phyloP scores from a whole-genome alignment of 2,113 vertebrate genomes.

The Alosa alosa region DNA sequence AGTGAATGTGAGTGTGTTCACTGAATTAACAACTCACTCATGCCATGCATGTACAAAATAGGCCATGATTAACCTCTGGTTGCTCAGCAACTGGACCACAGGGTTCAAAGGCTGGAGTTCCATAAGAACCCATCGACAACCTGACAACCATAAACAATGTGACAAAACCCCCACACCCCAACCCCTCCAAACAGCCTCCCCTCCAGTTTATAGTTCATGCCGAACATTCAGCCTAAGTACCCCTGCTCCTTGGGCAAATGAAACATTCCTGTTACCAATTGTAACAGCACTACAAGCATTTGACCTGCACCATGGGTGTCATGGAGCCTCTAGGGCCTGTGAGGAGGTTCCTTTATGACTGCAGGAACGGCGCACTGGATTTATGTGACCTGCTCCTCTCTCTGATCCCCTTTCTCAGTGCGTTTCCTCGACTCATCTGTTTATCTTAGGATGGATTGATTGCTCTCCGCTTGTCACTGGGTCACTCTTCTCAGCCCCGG shows the following conservation, averaged over 20 bases:
- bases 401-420: not conserved
- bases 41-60: not conserved
- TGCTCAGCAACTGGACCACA: constrained; percentile 1
- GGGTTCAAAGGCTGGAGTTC: not conserved
- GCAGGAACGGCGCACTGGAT: not conserved
- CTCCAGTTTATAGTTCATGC: not conserved
- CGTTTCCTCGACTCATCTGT: constrained; percentile 29
- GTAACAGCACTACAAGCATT: not conserved
- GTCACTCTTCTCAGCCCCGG: not conserved
- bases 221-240: not conserved
- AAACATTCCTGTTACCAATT: not conserved
- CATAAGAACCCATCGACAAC: not conserved
- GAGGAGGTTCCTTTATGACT: not conserved
- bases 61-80: not conserved
- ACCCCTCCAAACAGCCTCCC: not conserved
- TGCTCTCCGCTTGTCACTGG: not conserved
- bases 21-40: not conserved
- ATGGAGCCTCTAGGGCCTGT: not conserved
- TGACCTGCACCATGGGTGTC: not conserved
- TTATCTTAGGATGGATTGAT: constrained; percentile 30
- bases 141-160: constrained; percentile 11
- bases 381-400: not conserved
- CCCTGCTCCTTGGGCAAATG: not conserved
- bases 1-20: not conserved
- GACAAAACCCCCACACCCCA: not conserved